Evolutionary conservation across 2,888 invertebrate genomes (phyloP).

Genomic region (Cephalotes varians): DNA sequence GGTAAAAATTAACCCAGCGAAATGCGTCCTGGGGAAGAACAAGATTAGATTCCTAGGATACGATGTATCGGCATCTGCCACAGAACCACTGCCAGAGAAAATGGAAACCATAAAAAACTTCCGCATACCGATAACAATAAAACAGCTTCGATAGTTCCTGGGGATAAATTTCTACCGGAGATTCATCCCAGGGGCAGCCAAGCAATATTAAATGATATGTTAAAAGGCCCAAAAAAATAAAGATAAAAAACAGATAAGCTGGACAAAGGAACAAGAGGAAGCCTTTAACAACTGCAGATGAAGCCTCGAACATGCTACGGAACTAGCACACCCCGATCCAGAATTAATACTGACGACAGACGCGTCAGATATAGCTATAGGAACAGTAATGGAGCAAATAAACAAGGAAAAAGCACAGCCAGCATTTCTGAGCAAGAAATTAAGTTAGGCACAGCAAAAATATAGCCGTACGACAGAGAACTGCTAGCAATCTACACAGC

Average conservation of each 20-base stretch:
- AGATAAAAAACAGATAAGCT: fast-evolving
- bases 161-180: background rate
- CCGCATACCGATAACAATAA: background rate
- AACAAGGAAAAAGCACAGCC: background rate
- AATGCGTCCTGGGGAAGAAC: background rate
- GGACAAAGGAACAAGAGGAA: background rate
- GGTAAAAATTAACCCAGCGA: background rate
- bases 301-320: background rate
- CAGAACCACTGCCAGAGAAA: background rate
- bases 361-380: background rate
- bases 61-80: background rate
- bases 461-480: background rate
- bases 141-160: background rate
- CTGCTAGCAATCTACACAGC: background rate
- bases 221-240: background rate
- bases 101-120: background rate
- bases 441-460: background rate
- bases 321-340: background rate
- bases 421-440: background rate
- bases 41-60: background rate
- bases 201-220: background rate
- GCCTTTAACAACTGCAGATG: background rate
- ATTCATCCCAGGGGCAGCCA: background rate
- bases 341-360: background rate
- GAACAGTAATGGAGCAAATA: background rate